These are phyloP conservation scores for Pelagia noctiluca DNA, from an alignment of 30 jellyfish, hydroid and myxozoan species.

Conservation along the genomic window DNA sequence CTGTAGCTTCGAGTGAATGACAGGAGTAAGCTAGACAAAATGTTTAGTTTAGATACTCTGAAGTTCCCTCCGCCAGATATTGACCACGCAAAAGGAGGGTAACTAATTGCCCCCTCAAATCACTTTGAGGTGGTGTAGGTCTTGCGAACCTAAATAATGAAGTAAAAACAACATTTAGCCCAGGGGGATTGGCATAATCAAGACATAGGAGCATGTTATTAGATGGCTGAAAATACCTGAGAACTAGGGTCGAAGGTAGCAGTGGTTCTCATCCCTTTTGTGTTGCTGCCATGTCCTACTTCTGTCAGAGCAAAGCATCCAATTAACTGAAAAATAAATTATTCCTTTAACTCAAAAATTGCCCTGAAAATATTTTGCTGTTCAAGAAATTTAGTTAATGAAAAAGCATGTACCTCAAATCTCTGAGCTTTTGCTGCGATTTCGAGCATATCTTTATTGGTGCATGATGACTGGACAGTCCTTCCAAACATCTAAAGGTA, in stretches of 20 bases:
- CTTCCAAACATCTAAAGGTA: conserved; percentile 71
- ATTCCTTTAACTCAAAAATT: background rate
- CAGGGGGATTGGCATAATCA: no score
- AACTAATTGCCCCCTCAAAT: no score
- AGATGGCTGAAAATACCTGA: conserved; percentile 63
- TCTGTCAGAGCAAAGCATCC: conserved; percentile 98
- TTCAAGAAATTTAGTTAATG: background rate
- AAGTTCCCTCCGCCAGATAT: no score
- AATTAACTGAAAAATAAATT: conserved; percentile 49
- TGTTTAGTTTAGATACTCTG: no score
- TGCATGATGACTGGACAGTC: conserved; percentile 63
- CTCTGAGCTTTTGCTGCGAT: conserved; percentile 75
- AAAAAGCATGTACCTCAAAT: conserved; percentile 57
- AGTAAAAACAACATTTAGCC: background rate
- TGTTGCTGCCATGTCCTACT: conserved; percentile 95
- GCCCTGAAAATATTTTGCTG: background rate
- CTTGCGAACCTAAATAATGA: no score
- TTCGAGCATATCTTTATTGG: conserved; percentile 68
- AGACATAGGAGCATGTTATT: no score
- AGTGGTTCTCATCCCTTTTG: conserved; percentile 96
- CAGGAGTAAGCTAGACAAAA: no score
- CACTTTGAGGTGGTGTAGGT: no score
- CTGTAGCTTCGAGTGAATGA: no score
- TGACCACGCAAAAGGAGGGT: no score
- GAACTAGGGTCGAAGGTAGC: conserved; percentile 96